Percentiles rank a stretch among this genome's conserved stretches.
Evolutionary conservation across 2,113 vertebrate species (phyloP).

Genomic region (Tympanuchus pallidicinctus): DNA sequence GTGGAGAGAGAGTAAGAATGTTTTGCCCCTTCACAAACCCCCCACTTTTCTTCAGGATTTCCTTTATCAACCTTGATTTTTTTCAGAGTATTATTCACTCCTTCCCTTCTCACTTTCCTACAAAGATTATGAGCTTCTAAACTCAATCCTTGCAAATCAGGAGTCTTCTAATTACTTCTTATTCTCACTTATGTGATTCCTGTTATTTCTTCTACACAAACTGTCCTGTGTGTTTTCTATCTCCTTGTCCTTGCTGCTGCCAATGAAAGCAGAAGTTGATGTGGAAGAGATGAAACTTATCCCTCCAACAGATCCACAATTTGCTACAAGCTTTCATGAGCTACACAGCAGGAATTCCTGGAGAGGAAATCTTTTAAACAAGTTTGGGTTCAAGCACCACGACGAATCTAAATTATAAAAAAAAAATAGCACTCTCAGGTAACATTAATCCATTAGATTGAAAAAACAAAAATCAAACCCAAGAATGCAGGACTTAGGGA

Average conservation of each 20-base stretch:
- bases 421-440: neutral
- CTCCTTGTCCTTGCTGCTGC: neutral
- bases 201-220: neutral
- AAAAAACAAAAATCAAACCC: neutral
- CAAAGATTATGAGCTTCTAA: neutral
- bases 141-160: neutral
- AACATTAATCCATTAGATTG: neutral
- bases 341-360: neutral
- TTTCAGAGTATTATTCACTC: neutral
- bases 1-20: neutral
- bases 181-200: neutral
- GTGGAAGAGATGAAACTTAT: neutral
- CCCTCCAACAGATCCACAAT: neutral
- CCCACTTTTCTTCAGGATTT: neutral
- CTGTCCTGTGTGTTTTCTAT: neutral
- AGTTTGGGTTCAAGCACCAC: neutral
- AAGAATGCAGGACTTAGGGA: neutral
- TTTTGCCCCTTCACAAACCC: neutral
- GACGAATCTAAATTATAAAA: neutral
- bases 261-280: neutral
- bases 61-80: neutral
- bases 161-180: neutral
- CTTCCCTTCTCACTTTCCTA: neutral
- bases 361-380: neutral
- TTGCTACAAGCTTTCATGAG: neutral